Evolutionary conservation across 2,113 vertebrate species (phyloP).

Genomic region (Labrus mixtus): DNA sequence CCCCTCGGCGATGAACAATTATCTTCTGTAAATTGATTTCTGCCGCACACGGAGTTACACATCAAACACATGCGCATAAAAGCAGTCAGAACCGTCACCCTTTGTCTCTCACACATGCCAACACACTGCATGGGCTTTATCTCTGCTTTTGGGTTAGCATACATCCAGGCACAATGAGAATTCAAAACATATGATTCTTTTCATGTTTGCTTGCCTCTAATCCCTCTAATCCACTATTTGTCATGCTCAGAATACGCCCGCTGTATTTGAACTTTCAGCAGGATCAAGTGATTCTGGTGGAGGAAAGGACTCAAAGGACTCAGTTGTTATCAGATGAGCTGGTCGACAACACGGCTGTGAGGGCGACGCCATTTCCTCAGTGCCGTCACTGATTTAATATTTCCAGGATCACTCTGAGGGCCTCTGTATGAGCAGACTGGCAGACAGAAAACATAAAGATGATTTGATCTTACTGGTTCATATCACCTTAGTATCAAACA

Average conservation of each 20-base stretch:
- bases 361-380: constrained; percentile 51
- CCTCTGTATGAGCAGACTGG: constrained; percentile 22
- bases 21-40: constrained; percentile 79
- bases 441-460: constrained; percentile 11
- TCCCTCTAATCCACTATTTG: constrained; percentile 76
- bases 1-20: constrained; percentile 77
- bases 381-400: constrained; percentile 55
- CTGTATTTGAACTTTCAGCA: constrained; percentile 66
- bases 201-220: constrained; percentile 75
- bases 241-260: constrained; percentile 54
- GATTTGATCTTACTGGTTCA: background rate
- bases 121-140: constrained; percentile 48
- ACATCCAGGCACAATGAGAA: constrained; percentile 68
- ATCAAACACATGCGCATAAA: constrained; percentile 44
- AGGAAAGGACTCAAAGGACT: constrained; percentile 40
- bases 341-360: constrained; percentile 41
- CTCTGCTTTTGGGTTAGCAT: constrained; percentile 37
- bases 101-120: constrained; percentile 12
- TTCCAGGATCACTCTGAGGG: constrained; percentile 22
- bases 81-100: background rate
- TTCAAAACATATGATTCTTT: constrained; percentile 70
- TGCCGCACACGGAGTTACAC: constrained; percentile 30
- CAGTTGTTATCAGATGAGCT: constrained; percentile 67
- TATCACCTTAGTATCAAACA: no score
- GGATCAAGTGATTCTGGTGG: constrained; percentile 55